Percentiles rank a stretch among this genome's conserved stretches.
Conservation (phyloP, 2,888 invertebrate genomes). For the Trichogramma dendrolimi region DNA sequence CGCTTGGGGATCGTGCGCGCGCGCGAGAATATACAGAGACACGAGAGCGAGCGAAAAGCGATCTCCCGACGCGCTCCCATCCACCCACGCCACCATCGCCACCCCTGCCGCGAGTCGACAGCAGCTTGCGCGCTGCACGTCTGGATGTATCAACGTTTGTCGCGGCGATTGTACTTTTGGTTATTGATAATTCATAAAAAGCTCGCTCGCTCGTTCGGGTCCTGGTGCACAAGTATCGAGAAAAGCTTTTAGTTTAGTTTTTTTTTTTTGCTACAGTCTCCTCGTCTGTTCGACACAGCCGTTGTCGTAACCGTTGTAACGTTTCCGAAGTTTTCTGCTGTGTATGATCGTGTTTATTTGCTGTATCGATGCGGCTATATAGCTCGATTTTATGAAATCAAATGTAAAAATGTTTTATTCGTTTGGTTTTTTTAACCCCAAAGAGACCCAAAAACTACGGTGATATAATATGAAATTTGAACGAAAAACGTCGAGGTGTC, state of each 20-base stretch:
- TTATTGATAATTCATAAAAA: background rate
- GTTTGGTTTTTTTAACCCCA: no score
- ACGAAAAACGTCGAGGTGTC: no score
- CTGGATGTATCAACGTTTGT: conserved; percentile 4
- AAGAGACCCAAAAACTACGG: no score
- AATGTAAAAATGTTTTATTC: no score
- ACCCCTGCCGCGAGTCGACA: background rate
- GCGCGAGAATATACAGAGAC: background rate
- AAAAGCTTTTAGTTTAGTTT: background rate
- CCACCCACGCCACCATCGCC: no score
- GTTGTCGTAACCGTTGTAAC: no score
- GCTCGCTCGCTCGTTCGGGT: background rate
- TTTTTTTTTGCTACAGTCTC: background rate
- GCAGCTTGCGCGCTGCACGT: background rate
- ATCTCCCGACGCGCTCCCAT: background rate
- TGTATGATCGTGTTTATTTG: no score
- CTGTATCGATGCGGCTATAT: no score
- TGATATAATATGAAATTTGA: no score
- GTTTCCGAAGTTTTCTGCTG: no score
- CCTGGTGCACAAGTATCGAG: background rate
- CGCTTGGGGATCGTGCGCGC: conserved; percentile 12
- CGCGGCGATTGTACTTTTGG: conserved; percentile 7
- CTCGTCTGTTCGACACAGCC: no score
- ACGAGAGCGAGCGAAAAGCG: conserved; percentile 1
- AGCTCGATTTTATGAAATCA: no score